Evolutionary conservation across 2,113 vertebrate genomes (phyloP), one percentile per base, ranked within the genome.

Genomic region (Pampusana beccarii): DNA sequence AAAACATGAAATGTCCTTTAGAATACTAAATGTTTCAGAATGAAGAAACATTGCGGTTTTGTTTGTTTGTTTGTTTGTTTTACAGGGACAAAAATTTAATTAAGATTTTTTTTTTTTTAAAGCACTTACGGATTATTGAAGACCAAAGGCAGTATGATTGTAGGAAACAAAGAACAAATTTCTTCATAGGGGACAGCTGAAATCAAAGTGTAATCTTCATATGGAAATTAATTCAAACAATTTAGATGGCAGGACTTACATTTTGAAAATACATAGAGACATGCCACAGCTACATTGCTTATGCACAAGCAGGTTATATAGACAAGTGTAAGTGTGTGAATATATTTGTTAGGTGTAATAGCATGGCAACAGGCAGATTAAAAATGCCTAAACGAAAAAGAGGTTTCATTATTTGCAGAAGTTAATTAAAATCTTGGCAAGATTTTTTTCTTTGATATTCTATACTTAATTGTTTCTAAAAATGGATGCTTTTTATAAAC

Each of bases 391-490:
- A 77, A 73, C 81, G 28, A 81, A 91, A 93, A 57, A 17, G 34
- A 88, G 31, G 46, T 61, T 81, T 72, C 29, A 28, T 78, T 92
- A 89, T 73, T 95, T 91, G 33, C 80, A 97, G 57, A 61, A 54
- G 33, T 80, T 93, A 88, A 95, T 81, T 94, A 91, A 91, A 95
- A 87, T 36, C 74, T 87, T 93, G 86, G 88, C 85, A 95, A 64
- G 85, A 73, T 40, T 62, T 73, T 65, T 62, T 81, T 72, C 60
- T 88, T 88, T 97, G 79, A 95, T 94, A 46, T 54, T 80, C 42
- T 75, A 70, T 74, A 57, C 48, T 26, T 70, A 80, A 78, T 91
- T 97, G 79, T 96, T 86, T 93, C 90, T 15, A 14, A 96, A 96
- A 96, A 95, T 65, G 15, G 72, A 46, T 54, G 38, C 69, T 84